Percentiles rank a stretch among this genome's conserved stretches.
Conservation (phyloP, 2,888 invertebrate genomes). For the Drosophila paucipuncta region DNA sequence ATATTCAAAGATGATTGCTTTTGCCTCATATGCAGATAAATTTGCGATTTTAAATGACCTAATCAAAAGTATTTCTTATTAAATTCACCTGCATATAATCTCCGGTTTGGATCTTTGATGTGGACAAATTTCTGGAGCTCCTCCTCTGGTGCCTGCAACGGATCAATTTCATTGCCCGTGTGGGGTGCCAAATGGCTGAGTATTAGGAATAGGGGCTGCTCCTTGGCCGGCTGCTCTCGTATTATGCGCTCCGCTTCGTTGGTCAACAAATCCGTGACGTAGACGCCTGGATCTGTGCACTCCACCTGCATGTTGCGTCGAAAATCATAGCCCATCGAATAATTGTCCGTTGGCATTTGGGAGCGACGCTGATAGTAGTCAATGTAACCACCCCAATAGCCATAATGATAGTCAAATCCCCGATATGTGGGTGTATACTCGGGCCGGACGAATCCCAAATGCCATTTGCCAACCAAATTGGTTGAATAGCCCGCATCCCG, state of each 20-base stretch:
- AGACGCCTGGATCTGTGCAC: constrained; percentile 86
- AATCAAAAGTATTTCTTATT: background rate
- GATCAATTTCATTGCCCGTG: constrained; percentile 89
- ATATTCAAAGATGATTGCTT: background rate
- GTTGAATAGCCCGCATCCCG: constrained; percentile 91
- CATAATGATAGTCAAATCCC: constrained; percentile 93
- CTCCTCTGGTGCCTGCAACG: constrained; percentile 90
- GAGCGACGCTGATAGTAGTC: constrained; percentile 91
- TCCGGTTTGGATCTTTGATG: constrained; percentile 88
- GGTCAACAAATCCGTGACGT: constrained; percentile 90
- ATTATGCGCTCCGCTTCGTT: constrained; percentile 89
- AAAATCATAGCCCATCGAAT: constrained; percentile 86
- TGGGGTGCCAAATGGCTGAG: constrained; percentile 93
- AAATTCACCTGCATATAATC: constrained; percentile 89
- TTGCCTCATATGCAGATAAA: background rate
- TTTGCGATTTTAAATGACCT: background rate
- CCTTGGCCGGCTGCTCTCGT: constrained; percentile 50
- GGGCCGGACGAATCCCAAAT: constrained; percentile 91
- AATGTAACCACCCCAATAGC: constrained; percentile 93
- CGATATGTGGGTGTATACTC: constrained; percentile 88
- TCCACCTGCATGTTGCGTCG: constrained; percentile 86
- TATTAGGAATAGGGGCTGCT: constrained; percentile 91
- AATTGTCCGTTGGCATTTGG: constrained; percentile 79
- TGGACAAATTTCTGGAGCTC: constrained; percentile 89
- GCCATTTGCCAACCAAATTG: constrained; percentile 96